phyloP scores from a whole-genome alignment of 2,797 vertebrate genomes.

The Falco cherrug region DNA sequence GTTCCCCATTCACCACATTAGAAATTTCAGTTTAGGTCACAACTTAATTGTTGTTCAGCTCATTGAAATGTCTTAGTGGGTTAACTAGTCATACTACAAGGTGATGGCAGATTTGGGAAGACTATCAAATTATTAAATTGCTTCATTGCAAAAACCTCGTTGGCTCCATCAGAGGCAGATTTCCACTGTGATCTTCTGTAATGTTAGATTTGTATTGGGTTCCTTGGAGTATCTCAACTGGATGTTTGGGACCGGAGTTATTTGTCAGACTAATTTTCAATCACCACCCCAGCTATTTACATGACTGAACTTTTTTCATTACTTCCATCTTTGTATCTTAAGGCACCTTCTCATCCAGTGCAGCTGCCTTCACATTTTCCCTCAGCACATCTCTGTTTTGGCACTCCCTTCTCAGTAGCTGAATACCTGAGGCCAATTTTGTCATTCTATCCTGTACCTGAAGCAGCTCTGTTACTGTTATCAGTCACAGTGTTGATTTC shows the following conservation, averaged over 20 bases:
- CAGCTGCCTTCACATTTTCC: not conserved
- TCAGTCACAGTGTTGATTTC: conserved; percentile 57
- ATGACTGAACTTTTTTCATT: not conserved
- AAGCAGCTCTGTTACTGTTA: conserved; percentile 37
- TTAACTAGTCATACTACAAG: not conserved
- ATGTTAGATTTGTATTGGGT: not conserved
- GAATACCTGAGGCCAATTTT: conserved; percentile 54
- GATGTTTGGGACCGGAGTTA: not conserved
- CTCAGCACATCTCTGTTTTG: not conserved
- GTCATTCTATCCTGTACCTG: conserved; percentile 12
- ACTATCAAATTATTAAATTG: not conserved
- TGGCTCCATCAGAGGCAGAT: not conserved
- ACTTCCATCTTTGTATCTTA: not conserved
- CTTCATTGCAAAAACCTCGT: not conserved
- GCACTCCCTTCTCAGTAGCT: conserved; percentile 1
- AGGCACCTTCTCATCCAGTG: not conserved
- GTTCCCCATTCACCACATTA: not conserved
- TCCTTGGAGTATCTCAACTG: not conserved
- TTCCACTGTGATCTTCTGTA: not conserved
- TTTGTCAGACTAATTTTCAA: not conserved
- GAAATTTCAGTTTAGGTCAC: not conserved
- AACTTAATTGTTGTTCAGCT: not conserved
- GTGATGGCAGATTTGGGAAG: not conserved
- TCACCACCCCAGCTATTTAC: not conserved
- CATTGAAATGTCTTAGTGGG: not conserved